Percentiles rank a stretch among this genome's conserved stretches.
phyloP scores from a whole-genome alignment of 92 coral and sea anemone genomes.

The Micromussa lordhowensis region DNA sequence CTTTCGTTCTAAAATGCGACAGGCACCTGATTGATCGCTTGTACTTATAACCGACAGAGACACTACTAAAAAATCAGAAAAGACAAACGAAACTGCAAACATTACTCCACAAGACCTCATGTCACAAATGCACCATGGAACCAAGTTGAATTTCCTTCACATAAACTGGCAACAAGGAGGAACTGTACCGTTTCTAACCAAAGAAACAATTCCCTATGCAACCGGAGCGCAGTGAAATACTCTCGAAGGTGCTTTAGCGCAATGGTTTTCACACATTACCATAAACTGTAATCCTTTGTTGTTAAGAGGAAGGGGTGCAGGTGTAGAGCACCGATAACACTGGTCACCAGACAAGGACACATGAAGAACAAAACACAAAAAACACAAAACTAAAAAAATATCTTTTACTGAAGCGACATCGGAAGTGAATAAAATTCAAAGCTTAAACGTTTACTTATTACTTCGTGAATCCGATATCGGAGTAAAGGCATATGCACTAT shows the following conservation, averaged over 20 bases:
- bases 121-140: neutral
- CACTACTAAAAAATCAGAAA: neutral
- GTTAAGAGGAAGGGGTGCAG: neutral
- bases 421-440: neutral
- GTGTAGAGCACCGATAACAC: neutral
- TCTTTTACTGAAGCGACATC: neutral
- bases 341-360: neutral
- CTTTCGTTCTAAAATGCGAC: neutral
- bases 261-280: neutral
- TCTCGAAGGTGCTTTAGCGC: neutral
- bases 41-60: slow-evolving; percentile 1
- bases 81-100: neutral
- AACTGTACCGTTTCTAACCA: neutral
- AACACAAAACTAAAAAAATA: neutral
- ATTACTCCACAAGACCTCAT: neutral
- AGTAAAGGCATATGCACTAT: neutral
- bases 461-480: neutral
- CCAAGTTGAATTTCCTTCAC: neutral
- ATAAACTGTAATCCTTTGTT: slow-evolving; percentile 17
- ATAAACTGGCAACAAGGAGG: neutral
- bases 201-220: neutral
- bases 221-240: neutral
- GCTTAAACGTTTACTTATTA: neutral
- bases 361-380: neutral
- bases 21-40: neutral